Evolutionary conservation across 2,888 invertebrate species (phyloP).

Genomic region (Pseudoips prasinana): DNA sequence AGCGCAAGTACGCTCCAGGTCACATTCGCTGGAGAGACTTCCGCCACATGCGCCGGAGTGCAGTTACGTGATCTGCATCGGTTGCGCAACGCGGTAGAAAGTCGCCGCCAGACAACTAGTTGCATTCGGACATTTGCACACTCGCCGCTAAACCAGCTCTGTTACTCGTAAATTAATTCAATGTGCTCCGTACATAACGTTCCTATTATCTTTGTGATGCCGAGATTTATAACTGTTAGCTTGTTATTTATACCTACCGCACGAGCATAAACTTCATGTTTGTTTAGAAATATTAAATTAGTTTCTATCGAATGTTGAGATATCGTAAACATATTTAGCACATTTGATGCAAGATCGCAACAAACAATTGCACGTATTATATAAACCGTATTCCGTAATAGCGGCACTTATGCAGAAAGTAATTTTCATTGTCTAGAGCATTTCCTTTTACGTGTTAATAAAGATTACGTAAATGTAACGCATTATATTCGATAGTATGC

Average conservation of each 20-base stretch:
- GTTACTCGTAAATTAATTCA: constrained; percentile 61
- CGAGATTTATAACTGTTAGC: constrained; percentile 14
- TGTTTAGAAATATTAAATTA: constrained; percentile 4
- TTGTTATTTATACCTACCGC: constrained; percentile 26
- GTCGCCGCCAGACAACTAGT: constrained; percentile 63
- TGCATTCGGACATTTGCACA: constrained; percentile 68
- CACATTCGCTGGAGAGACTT: constrained; percentile 73
- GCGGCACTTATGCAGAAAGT: constrained; percentile 58
- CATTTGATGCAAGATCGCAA: constrained; percentile 11
- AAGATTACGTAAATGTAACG: constrained; percentile 51
- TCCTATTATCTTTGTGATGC: constrained; percentile 42
- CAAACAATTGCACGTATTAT: constrained; percentile 45
- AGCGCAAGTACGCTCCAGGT: constrained; percentile 50
- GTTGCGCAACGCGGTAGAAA: constrained; percentile 78
- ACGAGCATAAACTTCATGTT: constrained; percentile 3
- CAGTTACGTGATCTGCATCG: constrained; percentile 79
- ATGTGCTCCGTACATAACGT: constrained; percentile 34
- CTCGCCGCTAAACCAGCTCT: constrained; percentile 59
- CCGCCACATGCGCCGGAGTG: constrained; percentile 70
- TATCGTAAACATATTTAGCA: neutral
- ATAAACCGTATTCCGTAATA: constrained; percentile 49
- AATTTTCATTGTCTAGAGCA: constrained; percentile 78
- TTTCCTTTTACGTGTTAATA: constrained; percentile 62
- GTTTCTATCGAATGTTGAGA: no score
- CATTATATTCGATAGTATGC: constrained; percentile 22